Evolutionary conservation across 1,140 invertebrate species (phyloP).

Genomic region (Atta texana): DNA sequence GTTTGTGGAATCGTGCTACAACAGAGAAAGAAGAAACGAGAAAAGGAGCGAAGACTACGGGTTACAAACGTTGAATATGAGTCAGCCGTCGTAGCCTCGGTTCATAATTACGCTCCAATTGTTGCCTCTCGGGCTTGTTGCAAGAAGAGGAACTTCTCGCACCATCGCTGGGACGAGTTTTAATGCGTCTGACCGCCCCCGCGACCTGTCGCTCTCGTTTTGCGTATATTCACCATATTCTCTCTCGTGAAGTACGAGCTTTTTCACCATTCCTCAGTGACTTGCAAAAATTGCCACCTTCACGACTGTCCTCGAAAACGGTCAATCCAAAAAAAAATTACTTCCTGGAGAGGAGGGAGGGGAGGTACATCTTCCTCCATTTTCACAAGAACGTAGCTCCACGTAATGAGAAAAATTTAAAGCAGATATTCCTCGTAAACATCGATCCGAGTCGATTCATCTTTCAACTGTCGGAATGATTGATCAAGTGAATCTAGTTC

Average conservation of each 20-base stretch:
- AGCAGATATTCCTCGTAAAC: constrained; percentile 67
- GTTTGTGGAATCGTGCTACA: constrained; percentile 42
- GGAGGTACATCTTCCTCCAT: neutral
- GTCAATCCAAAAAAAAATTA: constrained; percentile 38
- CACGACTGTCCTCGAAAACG: constrained; percentile 21
- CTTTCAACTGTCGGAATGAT: constrained; percentile 76
- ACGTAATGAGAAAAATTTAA: constrained; percentile 68
- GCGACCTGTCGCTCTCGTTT: constrained; percentile 65
- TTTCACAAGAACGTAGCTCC: neutral
- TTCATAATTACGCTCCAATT: constrained; percentile 79
- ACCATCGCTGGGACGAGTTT: constrained; percentile 54
- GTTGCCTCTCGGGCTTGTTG: constrained; percentile 64
- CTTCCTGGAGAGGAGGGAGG: neutral
- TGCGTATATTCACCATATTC: neutral
- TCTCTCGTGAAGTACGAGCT: constrained; percentile 6
- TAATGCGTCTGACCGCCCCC: constrained; percentile 73
- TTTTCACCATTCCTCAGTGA: constrained; percentile 5
- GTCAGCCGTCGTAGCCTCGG: constrained; percentile 67
- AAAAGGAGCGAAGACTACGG: constrained; percentile 28
- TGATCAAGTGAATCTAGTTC: constrained; percentile 76
- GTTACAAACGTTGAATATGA: constrained; percentile 64
- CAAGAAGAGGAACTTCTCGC: constrained; percentile 45
- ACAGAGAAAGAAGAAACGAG: constrained; percentile 37
- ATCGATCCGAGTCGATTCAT: constrained; percentile 68
- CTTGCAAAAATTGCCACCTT: constrained; percentile 35